Evolutionary conservation across 2,888 invertebrate genomes (phyloP), one percentile per base, ranked within the genome.

Genomic region (Endotricha flammealis): DNA sequence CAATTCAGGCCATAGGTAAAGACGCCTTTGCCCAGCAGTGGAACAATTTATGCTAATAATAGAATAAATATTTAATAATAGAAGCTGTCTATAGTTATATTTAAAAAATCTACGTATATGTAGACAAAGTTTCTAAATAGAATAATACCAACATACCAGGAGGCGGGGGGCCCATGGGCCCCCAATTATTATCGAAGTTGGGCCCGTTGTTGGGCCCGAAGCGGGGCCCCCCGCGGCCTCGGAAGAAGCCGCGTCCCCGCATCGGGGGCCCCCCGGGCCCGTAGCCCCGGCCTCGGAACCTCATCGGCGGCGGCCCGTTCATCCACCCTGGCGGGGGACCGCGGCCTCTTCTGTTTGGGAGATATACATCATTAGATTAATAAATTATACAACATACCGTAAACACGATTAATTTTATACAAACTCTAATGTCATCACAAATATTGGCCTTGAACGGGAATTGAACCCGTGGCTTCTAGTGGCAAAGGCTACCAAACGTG

Each of bases 231-330:
- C 88, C 88, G 1, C 88, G 71, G 11, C 86, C 85, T 1, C 89
- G 74, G 63, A 88, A 83, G 43, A 86, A 88, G 9, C 88, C 87
- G 1, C 88, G 72, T 1, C 88, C 88, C 23, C 89, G 63, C 64
- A 88, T 88, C 0, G 89, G 89, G 0, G 89, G 88, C 6, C 89
- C 89, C 0, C 88, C 87, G 1, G 89, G 89, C 0, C 91, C 92
- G 64, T 90, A 92, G 10, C 90, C 90, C 48, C 92, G 83, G 2
- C 92, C 92, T 22, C 92, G 77, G 57, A 91, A 92, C 12, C 92
- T 79, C 53, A 90, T 90, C n/a, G 91, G 89, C 1, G 88, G 88
- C 0, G 46, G 88, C 1, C 88, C 88, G 39, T 87, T 87, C 79
- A 80, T 80, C 82, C 82, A 81, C 5, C 69, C 69, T 0, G 76